A percentile compares a stretch with the other conserved stretches of the same genome.
phyloP scores from a whole-genome alignment of 1,140 invertebrate species.

The Orius insidiosus region DNA sequence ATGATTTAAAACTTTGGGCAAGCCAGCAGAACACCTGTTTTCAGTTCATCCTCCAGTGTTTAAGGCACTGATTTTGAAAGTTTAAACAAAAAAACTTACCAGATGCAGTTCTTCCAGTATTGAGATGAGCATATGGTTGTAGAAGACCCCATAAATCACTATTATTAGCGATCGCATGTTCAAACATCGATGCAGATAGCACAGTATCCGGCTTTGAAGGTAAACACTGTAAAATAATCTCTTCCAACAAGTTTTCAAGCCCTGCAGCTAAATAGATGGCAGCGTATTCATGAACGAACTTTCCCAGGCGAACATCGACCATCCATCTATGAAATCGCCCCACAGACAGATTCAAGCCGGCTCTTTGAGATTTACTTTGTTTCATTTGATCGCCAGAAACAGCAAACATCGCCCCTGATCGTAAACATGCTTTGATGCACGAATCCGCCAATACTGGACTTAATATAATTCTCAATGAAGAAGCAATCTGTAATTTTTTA shows the following conservation, averaged over 20 bases:
- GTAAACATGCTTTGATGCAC: slow-evolving; percentile 71
- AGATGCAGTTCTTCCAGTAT: slow-evolving; percentile 68
- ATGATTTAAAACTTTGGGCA: no score
- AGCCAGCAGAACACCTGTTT: no score
- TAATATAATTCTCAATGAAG: slow-evolving; percentile 65
- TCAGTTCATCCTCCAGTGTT: no score
- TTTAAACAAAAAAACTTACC: slow-evolving; percentile 25
- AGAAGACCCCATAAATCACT: slow-evolving; percentile 74
- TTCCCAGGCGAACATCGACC: slow-evolving; percentile 65
- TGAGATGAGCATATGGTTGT: slow-evolving; percentile 74
- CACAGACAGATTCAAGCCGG: slow-evolving; percentile 64
- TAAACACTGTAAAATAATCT: slow-evolving; percentile 59
- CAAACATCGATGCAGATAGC: slow-evolving; percentile 55
- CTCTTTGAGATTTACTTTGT: slow-evolving; percentile 64
- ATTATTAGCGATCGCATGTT: slow-evolving; percentile 69
- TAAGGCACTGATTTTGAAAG: no score
- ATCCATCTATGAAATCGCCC: slow-evolving; percentile 81
- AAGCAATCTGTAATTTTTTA: slow-evolving; percentile 28
- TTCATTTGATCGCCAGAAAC: slow-evolving; percentile 64
- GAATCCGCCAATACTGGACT: slow-evolving; percentile 73
- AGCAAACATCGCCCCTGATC: slow-evolving; percentile 76
- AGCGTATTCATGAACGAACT: slow-evolving; percentile 60
- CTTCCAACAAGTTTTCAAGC: slow-evolving; percentile 74
- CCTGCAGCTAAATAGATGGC: slow-evolving; percentile 77
- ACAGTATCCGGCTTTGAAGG: slow-evolving; percentile 43